These are phyloP conservation scores for Ibycter americanus DNA, from an alignment of 2,797 vertebrate genomes.

Conservation along the genomic window DNA sequence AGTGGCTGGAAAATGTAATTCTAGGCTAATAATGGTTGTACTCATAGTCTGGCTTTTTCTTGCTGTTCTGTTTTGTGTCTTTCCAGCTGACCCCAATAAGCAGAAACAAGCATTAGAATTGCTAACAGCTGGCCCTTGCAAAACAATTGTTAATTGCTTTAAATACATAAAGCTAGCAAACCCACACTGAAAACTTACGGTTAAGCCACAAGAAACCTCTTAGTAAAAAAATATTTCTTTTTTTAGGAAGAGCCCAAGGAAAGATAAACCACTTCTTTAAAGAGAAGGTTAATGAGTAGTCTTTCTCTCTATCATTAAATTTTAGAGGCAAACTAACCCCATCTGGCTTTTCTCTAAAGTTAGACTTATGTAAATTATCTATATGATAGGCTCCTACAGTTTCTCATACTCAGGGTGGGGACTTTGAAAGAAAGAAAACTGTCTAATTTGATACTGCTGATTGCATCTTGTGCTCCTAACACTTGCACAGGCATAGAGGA, in stretches of 20 bases:
- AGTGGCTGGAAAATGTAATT: not conserved
- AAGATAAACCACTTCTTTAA: slow-evolving; percentile 22
- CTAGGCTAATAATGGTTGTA: not conserved
- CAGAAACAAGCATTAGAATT: not conserved
- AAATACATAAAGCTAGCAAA: not conserved
- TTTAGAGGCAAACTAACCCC: not conserved
- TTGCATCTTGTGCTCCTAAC: not conserved
- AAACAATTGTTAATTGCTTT: slow-evolving; percentile 11
- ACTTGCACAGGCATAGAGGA: not conserved
- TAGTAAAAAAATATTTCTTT: not conserved
- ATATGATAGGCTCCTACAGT: not conserved
- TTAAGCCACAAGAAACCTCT: not conserved
- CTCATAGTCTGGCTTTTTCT: not conserved
- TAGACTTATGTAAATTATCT: not conserved
- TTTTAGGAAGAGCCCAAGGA: not conserved
- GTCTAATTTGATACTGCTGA: not conserved
- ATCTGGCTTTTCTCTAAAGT: not conserved
- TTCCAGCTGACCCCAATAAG: not conserved
- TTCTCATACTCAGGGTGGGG: not conserved
- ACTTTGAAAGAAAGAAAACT: not conserved
- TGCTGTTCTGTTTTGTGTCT: not conserved
- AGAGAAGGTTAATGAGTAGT: not conserved
- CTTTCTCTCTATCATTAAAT: not conserved
- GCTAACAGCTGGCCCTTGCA: not conserved
- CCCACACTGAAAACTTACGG: not conserved